Evolutionary conservation across 2,797 vertebrate species (phyloP), one percentile per base, ranked within the genome.

Genomic region (Sebastes miniatus): DNA sequence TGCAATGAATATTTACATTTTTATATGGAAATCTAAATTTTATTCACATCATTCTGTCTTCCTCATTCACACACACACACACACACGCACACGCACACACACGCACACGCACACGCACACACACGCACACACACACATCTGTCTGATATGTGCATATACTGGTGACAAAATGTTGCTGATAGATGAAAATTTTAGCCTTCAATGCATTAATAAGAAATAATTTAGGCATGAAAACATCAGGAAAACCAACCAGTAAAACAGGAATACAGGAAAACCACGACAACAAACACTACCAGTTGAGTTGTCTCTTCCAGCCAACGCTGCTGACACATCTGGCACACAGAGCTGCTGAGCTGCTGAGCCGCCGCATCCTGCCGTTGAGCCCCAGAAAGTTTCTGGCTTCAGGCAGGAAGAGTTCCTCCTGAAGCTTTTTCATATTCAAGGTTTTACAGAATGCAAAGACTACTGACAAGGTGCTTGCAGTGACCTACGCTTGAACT

Each of bases 321-420:
- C 50, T 61, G 58, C 47, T 18, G 25, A 72, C 63, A 84, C 87
- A 91, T 89, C 67, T 89, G 89, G 82, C 85, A 62, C 64, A 16
- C 73, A 76, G 83, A 85, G 71, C 58, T 16, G 10, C 31, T 27
- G 65, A 82, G 50, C 83, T 24, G 64, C 80, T 87, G 69, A 82
- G 57, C 81, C 3, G 61, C 80, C 83, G 22, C 79, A 77, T 84
- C 79, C 85, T 87, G 83, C 72, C 72, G 76, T 29, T 25, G 13
- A 71, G 71, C 79, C 39, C 73, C 73, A 25, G 27, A 72, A 65
- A 39, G 66, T 58, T 66, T 73, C 12, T 69, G n/a, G 69, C 81
- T 73, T 36, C 78, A 59, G 85, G 85, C 77, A 13, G 22, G 32
- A 34, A 32, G 36, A 56, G n/a, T 65, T 69, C 64, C 31, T 79